Evolutionary conservation across 2,113 vertebrate species (phyloP).

Genomic region (Leiothrix lutea): DNA sequence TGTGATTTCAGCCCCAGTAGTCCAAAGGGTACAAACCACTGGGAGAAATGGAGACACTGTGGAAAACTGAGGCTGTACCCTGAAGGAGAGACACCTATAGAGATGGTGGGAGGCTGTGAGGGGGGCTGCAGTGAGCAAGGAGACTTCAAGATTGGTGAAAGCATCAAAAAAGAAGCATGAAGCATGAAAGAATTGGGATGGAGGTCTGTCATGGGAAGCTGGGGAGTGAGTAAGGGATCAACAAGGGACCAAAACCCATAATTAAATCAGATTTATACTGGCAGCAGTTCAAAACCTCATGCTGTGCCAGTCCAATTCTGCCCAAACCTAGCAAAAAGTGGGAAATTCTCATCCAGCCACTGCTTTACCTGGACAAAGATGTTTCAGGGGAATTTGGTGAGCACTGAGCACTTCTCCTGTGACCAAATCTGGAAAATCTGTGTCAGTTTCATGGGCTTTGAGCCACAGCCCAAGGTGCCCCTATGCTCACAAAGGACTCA

Average conservation of each 20-base stretch:
- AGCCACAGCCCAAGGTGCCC: conserved; percentile 70
- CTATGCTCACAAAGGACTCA: conserved; percentile 71
- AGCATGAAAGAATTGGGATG: background rate
- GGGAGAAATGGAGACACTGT: background rate
- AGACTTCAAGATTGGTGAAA: background rate
- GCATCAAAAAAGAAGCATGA: background rate
- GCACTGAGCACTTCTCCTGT: background rate
- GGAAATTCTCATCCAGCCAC: background rate
- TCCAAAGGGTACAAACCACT: background rate
- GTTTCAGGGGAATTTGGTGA: conserved; percentile 69
- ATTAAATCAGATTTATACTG: accelerated
- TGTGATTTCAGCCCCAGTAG: background rate
- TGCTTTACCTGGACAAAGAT: conserved; percentile 78
- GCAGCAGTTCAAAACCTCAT: background rate
- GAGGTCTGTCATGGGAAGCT: background rate
- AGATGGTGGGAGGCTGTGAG: background rate
- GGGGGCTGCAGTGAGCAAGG: background rate
- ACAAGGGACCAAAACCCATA: background rate
- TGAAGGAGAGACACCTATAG: background rate
- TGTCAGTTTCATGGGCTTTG: conserved; percentile 35
- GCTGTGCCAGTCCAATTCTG: background rate
- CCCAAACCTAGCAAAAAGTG: background rate
- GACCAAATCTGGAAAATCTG: conserved; percentile 67
- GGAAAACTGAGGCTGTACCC: background rate
- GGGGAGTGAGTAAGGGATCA: accelerated